Percentiles rank a stretch among this genome's conserved stretches.
These are phyloP conservation scores for Pyrgilauda ruficollis DNA, from an alignment of 2,113 vertebrate species.

Conservation along the genomic window DNA sequence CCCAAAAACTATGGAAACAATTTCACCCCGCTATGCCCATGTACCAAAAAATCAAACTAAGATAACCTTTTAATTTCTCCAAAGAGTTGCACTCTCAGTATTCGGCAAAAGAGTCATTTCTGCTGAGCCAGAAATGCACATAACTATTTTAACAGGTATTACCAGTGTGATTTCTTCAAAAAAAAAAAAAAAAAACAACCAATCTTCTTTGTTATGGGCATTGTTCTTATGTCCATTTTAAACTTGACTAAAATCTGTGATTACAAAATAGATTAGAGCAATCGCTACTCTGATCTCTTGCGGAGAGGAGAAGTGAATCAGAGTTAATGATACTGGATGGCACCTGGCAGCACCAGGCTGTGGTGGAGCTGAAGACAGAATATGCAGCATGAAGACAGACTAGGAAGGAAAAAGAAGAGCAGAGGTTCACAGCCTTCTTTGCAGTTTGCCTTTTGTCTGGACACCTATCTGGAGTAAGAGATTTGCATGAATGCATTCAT, in stretches of 20 bases:
- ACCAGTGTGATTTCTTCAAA: background rate
- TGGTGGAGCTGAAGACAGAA: background rate
- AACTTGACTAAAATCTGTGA: background rate
- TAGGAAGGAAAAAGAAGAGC: background rate
- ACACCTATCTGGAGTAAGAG: background rate
- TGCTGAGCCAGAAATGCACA: background rate
- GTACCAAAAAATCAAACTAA: background rate
- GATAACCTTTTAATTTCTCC: background rate
- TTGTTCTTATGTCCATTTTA: background rate
- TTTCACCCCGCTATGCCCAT: fast-evolving
- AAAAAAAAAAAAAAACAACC: background rate
- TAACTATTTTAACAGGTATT: background rate
- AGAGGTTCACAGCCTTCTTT: background rate
- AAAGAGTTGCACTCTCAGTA: background rate
- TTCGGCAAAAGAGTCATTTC: background rate
- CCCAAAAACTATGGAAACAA: background rate
- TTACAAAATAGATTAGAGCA: background rate
- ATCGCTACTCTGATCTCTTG: background rate
- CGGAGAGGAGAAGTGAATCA: background rate
- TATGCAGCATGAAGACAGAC: background rate
- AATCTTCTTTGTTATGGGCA: background rate
- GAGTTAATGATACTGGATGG: background rate
- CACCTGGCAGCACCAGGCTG: background rate
- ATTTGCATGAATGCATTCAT: background rate
- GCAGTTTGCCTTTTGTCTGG: background rate